These are phyloP conservation scores for Eubasilissa regina DNA, from an alignment of 1,140 invertebrate genomes.

Conservation along the genomic window DNA sequence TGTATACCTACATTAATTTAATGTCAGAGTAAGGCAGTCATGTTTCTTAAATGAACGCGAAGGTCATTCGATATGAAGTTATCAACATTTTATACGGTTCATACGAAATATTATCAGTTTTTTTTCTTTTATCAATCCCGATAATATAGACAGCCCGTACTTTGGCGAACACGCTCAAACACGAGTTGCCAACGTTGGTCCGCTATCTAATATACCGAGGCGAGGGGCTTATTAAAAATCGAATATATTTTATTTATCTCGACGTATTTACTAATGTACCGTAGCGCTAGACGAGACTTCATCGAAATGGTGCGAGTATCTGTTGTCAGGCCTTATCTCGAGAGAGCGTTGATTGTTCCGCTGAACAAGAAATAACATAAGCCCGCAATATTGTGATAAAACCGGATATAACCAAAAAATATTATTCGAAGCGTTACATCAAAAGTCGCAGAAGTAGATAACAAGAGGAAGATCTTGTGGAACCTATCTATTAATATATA, in stretches of 20 bases:
- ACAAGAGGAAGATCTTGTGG: too few species aligned
- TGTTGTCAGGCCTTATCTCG: background rate
- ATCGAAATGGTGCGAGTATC: background rate
- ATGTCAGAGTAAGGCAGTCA: too few species aligned
- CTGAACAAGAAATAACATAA: background rate
- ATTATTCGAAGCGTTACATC: too few species aligned
- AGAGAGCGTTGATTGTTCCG: slow-evolving; percentile 5
- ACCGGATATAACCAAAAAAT: background rate
- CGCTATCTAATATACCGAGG: background rate
- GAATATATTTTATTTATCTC: slow-evolving; percentile 6
- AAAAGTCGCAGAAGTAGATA: too few species aligned
- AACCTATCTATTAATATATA: too few species aligned
- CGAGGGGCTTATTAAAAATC: slow-evolving; percentile 8
- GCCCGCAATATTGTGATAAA: slow-evolving; percentile 19
- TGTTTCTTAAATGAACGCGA: too few species aligned
- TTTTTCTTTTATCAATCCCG: background rate
- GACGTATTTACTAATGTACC: slow-evolving; percentile 1
- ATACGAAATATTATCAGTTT: background rate
- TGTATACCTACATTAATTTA: too few species aligned
- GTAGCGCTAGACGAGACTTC: background rate
- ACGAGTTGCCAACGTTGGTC: background rate
- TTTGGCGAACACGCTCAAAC: slow-evolving; percentile 1
- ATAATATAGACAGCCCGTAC: background rate
- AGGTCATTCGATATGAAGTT: too few species aligned
- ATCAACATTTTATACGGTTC: too few species aligned